Conservation (phyloP, 2,113 vertebrate genomes). For the Seriola dumerili region DNA sequence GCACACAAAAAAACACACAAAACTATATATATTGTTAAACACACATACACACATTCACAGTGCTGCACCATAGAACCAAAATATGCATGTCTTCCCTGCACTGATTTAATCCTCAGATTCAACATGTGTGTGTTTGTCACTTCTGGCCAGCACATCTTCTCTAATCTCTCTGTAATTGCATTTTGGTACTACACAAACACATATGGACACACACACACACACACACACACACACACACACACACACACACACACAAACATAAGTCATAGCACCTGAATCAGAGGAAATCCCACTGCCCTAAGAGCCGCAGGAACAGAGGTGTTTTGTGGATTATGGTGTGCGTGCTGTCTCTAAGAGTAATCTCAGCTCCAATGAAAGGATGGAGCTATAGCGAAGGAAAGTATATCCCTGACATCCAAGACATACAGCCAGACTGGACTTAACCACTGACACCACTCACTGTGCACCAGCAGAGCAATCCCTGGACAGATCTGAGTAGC, state of each 20-base stretch:
- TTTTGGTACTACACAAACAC: slow-evolving; percentile 50
- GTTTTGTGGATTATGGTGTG: slow-evolving; percentile 63
- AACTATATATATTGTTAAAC: not conserved
- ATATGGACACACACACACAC: slow-evolving; percentile 16
- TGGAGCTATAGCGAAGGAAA: slow-evolving; percentile 39
- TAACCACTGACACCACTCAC: slow-evolving; percentile 49
- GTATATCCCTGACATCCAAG: slow-evolving; percentile 58
- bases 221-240: slow-evolving; percentile 38
- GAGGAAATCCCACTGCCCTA: slow-evolving; percentile 45
- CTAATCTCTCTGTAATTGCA: slow-evolving; percentile 72
- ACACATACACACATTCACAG: not conserved
- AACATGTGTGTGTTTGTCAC: slow-evolving; percentile 44
- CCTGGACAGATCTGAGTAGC: slow-evolving; percentile 56
- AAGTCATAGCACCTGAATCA: slow-evolving; percentile 50
- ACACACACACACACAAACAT: slow-evolving; percentile 21
- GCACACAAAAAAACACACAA: not conserved
- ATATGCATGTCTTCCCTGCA: not conserved
- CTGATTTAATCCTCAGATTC: slow-evolving; percentile 40
- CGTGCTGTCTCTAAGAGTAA: slow-evolving; percentile 54
- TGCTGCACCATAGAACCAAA: not conserved
- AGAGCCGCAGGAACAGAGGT: slow-evolving; percentile 48
- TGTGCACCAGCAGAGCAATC: slow-evolving; percentile 54
- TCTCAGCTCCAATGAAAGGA: slow-evolving; percentile 53
- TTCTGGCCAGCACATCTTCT: slow-evolving; percentile 44
- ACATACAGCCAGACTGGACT: slow-evolving; percentile 51